A percentile compares a stretch with the other conserved stretches of the same genome.
Conservation (phyloP, 2,113 vertebrate species). For the Rhabdomys dilectus region DNA sequence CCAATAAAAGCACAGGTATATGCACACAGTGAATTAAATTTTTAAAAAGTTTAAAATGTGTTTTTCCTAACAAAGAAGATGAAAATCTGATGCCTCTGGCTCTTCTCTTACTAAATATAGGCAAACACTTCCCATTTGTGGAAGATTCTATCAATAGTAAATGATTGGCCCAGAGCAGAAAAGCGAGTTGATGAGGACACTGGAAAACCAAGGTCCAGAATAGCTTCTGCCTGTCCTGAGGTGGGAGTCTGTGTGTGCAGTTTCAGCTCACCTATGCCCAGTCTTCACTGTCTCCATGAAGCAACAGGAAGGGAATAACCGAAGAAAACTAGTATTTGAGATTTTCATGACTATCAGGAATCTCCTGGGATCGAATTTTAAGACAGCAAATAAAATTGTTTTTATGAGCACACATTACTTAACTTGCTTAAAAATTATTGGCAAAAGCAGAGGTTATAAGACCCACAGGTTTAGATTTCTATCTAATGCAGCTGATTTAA, state of each 20-base stretch:
- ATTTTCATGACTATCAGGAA: not conserved
- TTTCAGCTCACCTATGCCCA: not conserved
- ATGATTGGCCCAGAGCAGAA: accelerated
- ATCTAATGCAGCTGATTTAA: not conserved
- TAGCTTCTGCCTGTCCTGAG: not conserved
- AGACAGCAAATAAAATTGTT: not conserved
- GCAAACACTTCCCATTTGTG: not conserved
- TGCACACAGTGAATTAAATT: too few relatives aligned
- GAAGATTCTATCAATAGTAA: not conserved
- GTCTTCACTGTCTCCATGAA: not conserved
- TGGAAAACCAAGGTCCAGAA: not conserved
- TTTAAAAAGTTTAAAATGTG: not conserved
- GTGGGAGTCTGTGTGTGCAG: not conserved
- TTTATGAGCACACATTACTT: not conserved
- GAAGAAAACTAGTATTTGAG: not conserved
- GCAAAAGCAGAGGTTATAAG: not conserved
- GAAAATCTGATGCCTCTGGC: not conserved
- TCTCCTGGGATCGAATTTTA: not conserved
- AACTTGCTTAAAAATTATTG: not conserved
- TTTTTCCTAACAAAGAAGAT: not conserved
- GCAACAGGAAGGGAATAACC: not conserved
- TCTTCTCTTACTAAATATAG: not conserved
- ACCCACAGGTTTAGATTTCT: not conserved
- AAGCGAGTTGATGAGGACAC: not conserved
- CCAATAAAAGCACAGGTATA: not conserved